phyloP scores from a whole-genome alignment of 2,797 vertebrate species.

The Jordanella pulchra region DNA sequence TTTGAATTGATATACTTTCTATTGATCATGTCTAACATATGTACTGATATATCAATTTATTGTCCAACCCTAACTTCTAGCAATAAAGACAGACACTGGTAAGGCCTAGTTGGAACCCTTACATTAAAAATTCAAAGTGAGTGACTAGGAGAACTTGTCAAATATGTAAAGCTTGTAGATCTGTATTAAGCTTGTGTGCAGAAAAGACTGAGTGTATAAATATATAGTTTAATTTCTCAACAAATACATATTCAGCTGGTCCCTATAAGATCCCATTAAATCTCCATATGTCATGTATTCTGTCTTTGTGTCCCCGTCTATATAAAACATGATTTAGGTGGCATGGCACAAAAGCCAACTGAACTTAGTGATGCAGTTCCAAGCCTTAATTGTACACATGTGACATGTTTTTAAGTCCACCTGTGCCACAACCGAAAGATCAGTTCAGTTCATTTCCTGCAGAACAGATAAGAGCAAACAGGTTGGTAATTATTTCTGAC shows the following conservation, averaged over 20 bases:
- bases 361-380: slow-evolving; percentile 46
- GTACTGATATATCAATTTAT: too few relatives aligned
- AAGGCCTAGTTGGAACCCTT: too few relatives aligned
- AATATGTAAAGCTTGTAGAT: too few relatives aligned
- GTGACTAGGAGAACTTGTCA: too few relatives aligned
- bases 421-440: slow-evolving; percentile 48
- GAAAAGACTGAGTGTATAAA: neutral
- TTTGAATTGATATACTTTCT: too few relatives aligned
- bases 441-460: slow-evolving; percentile 22
- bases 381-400: slow-evolving; percentile 65
- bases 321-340: slow-evolving; percentile 47
- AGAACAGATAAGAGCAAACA: slow-evolving; percentile 43
- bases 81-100: too few relatives aligned
- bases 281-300: neutral
- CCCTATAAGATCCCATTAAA: neutral
- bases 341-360: slow-evolving; percentile 38
- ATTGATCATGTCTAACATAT: too few relatives aligned
- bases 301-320: slow-evolving; percentile 4
- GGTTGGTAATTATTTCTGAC: slow-evolving; percentile 69
- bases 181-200: too few relatives aligned
- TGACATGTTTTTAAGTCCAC: slow-evolving; percentile 59
- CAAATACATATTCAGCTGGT: slow-evolving; percentile 19
- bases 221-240: slow-evolving; percentile 3
- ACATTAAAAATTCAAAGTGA: slow-evolving; percentile 4
- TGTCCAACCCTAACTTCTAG: too few relatives aligned